Evolutionary conservation across 2,888 invertebrate species (phyloP), one percentile per base, ranked within the genome.

Genomic region (Agrotis clavis): DNA sequence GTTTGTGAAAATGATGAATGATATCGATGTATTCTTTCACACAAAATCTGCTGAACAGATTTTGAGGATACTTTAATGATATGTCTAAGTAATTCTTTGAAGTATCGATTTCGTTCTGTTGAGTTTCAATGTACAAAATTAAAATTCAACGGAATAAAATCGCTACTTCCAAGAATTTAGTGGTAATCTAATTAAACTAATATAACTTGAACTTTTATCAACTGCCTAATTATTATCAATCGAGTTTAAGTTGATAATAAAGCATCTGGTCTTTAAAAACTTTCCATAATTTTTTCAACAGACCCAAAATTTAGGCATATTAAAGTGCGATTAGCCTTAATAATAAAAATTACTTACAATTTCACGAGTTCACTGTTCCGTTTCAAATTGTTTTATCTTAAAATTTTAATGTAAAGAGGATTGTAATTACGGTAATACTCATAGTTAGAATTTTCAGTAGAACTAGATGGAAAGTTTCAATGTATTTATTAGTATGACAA

Each of bases 141-240:
- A 25, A 25, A 25, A 25, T 2, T 25, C 25, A 25, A 25, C 25
- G 25, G 25, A 25, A 25, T 25, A 25, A 25, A 47, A 56, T 56
- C 25, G 30, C 56, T 18, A 30, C 30, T 56, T 30, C 9, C 64
- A 62, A 45, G 64, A 50, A 41, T 30, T 64, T 18, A 25, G 30
- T 47, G 30, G 13, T n/a, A 21, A n/a, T 48, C 13, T n/a, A 74
- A 41, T 18, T 51, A 30, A 35, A 19, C 67, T n/a, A 51, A 67
- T 4, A 6, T 4, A 19, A 63, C 3, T 21, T n/a, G 0, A 65
- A 47, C 45, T 76, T 66, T 21, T n/a, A 71, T 11, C 54, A 65
- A 59, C 54, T 50, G 14, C 61, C 63, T 64, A 70, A 83, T 79
- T 71, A 71, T 63, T 71, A 63, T 83, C 66, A 74, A 74, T 81